Evolutionary conservation across 2,113 vertebrate genomes (phyloP), one percentile per base, ranked within the genome.

Genomic region (Heliornis fulica): DNA sequence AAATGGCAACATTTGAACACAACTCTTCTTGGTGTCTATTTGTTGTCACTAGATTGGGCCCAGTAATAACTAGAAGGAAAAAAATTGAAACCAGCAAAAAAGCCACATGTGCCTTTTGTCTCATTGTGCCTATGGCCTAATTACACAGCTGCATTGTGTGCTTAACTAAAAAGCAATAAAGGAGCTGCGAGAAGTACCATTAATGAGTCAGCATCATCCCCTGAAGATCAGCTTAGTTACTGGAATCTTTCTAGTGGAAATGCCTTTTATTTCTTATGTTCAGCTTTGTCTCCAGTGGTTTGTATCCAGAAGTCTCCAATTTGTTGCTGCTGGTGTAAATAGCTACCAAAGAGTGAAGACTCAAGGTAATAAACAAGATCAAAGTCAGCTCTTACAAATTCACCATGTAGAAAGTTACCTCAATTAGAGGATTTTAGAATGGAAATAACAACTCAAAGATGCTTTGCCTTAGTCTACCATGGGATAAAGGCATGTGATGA

Each of bases 121-220:
- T 69, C 17, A 1, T 68, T 82, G 63, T 1, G 53, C 53, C 74
- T 79, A 63, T 60, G 64, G 89, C 61, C 82, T 83, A 53, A 85
- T 94, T 95, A 87, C 65, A 71, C 65, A 93, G 65, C 45, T 48
- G 50, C 53, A 83, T 54, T 72, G 53, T 96, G 83, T 77, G 59
- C 74, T 87, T 72, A 71, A 83, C 74, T 64, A 41, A 76, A 94
- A 96, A 82, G 81, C 63, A 95, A 51, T 83, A 69, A 89, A 90
- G 41, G 54, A 71, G 32, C 60, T 69, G 29, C 76, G 85, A 92
- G 70, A 61, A 93, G 36, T 31, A 45, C 50, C 78, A 76, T 31
- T 60, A 70, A 40, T 80, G 75, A 96, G 65, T 54, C 89, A 80
- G 74, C 69, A 91, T 76, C 57, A 94, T 21, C 51, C 95, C 69